These are phyloP conservation scores for Girardinichthys multiradiatus DNA, from an alignment of 2,113 vertebrate species.

Conservation along the genomic window DNA sequence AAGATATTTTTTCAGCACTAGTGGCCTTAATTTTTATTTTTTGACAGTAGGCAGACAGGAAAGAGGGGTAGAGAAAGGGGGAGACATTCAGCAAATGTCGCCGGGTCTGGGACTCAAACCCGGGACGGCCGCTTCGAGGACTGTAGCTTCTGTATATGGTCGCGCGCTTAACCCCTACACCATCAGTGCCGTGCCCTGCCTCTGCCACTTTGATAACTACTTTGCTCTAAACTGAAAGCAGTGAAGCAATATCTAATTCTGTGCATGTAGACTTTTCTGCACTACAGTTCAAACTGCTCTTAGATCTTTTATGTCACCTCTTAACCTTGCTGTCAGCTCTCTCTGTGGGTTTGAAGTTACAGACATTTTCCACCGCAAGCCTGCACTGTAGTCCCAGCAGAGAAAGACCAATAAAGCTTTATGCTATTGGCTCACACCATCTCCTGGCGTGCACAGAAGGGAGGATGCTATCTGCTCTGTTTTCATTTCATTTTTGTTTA, in stretches of 20 bases:
- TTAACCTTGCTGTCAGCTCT: slow-evolving; percentile 34
- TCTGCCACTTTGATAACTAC: not conserved
- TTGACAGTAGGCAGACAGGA: no score
- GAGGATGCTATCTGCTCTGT: not conserved
- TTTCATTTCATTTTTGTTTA: slow-evolving; percentile 29
- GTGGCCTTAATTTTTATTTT: no score
- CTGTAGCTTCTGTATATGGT: no score
- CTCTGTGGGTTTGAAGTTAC: slow-evolving; percentile 31
- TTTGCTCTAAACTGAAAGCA: no score
- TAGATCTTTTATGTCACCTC: slow-evolving; percentile 9
- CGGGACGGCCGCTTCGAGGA: no score
- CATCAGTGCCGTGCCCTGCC: no score
- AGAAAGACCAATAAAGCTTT: slow-evolving; percentile 37
- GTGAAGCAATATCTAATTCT: not conserved
- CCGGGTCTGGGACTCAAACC: no score
- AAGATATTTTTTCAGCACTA: no score
- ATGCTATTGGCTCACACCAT: slow-evolving; percentile 22
- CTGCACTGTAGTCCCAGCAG: slow-evolving; percentile 17
- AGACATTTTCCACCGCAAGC: slow-evolving; percentile 41
- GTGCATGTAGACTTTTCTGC: not conserved
- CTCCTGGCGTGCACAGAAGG: slow-evolving; percentile 31
- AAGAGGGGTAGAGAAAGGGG: no score
- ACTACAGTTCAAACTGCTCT: slow-evolving; percentile 1
- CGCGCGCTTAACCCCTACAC: no score
- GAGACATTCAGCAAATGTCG: no score